phyloP scores from a whole-genome alignment of 37 sponge, comb jelly and placozoan species.

The Hexactinellida sp. region DNA sequence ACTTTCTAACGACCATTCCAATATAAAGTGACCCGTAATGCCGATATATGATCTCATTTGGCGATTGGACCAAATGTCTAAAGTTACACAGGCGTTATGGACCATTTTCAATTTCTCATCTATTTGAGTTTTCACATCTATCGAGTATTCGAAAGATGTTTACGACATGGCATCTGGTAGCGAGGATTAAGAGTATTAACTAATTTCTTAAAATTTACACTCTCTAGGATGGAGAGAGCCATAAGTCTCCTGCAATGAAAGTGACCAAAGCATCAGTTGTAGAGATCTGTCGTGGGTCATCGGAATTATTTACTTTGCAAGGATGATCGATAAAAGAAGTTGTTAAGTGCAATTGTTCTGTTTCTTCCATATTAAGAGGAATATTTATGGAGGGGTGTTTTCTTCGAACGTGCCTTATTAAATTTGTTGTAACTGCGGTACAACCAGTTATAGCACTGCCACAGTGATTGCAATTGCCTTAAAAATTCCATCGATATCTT shows the following conservation, averaged over 20 bases:
- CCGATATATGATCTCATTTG: not conserved
- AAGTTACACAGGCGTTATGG: not conserved
- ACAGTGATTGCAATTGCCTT: too few relatives aligned
- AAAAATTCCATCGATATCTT: too few relatives aligned
- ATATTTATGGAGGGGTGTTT: too few relatives aligned
- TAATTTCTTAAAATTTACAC: not conserved
- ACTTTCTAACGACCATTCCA: not conserved
- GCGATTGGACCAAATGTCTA: not conserved
- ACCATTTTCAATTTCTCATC: not conserved
- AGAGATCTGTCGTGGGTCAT: too few relatives aligned
- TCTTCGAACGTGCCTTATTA: too few relatives aligned
- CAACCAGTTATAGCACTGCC: too few relatives aligned
- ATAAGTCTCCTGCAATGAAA: not conserved
- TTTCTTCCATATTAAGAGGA: too few relatives aligned
- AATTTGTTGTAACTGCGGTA: too few relatives aligned
- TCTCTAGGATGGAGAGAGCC: not conserved
- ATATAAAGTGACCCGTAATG: not conserved
- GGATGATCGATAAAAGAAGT: too few relatives aligned
- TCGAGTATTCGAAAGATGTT: not conserved
- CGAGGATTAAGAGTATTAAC: not conserved
- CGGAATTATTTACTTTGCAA: too few relatives aligned
- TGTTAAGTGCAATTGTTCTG: too few relatives aligned
- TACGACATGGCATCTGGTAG: not conserved
- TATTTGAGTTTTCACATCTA: not conserved
- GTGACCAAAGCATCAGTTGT: too few relatives aligned